Base-by-base conservation (phyloP, 2,797 vertebrate genomes). In the Mico argentatus region DNA sequence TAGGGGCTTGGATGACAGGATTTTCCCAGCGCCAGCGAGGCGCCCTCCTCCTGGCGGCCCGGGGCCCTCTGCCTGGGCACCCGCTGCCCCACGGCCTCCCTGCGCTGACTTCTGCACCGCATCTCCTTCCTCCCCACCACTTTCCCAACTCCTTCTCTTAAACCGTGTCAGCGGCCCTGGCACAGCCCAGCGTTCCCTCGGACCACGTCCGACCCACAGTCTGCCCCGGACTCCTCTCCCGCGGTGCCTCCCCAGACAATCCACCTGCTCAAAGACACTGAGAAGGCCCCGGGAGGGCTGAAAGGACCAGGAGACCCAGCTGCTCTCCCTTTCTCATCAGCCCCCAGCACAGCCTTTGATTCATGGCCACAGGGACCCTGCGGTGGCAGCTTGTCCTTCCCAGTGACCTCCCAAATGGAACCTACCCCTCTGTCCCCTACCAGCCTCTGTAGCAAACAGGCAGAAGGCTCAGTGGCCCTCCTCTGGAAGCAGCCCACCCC, bases 341-440 rank as follows among this genome's bases (percentile, higher is more conserved):
- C 24, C 70, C 55, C 50, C 22, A 0, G 61, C 39, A 11, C 86
- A 13, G 93, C 70, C 80, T 93, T 92, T 96, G 95, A 97, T 93
- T 97, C 93, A 77, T 39, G 72, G 82, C 57, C 86, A 79, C 30
- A 24, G 94, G 80, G 91, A 88, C 94, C 96, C 88, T 93, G 94
- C 24, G 0, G 85, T 59, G 90, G 82, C 85, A 39, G 95, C 77
- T 70, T 61, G 95, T 96, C 97, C 95, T 96, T 96, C 90, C 92
- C 80, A 4, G 36, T 96, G 95, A 97, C 96, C 96, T 98, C 96
- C 64, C 83, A 73, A 88, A 44, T 36, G 90, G 87, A 70, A 95
- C 90, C 70, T 48, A 73, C 55, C 50, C 48, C 44, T 13, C 55
- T 39, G 10, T 11, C 39, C 50, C 79, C 52, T 12, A 24, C 67